Base-by-base conservation (phyloP, 2,888 invertebrate species). In the Sepioteuthis lessoniana region DNA sequence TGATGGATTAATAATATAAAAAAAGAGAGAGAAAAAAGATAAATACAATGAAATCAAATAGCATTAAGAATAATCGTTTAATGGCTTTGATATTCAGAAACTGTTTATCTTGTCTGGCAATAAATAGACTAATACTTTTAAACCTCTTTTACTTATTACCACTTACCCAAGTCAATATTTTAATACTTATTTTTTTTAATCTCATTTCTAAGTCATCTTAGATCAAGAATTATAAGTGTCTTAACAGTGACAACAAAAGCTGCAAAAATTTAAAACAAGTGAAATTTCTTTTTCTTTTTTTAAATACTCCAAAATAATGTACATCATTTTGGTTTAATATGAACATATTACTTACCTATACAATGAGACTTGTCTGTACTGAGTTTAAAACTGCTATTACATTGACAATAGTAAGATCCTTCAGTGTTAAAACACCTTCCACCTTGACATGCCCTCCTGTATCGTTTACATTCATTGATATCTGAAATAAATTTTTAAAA, bases 401-500 rank as follows among this genome's bases (percentile, higher is more conserved):
- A 94, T 7, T 25, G 25, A n/a, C 94, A 94, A 42, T 35, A 25
- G 76, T 42, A 94, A 60, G 91, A 92, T 13, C 94, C 94, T 7
- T 35, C n/a, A 16, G 94, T 93, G 76, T 94, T 94, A 35, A 28
- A 38, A 94, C 94, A 94, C 4, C 37, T 38, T 19, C 94, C 94
- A 42, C 93, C 94, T 93, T 93, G 46, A 93, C 13, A 93, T n/a
- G 93, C 93, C 25, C 5, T 42, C 91, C n/a, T 94, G 35, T 46
- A 91, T 38, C 55, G 76, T 90, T 93, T 21, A 93, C 94, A 94
- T 60, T 94, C 94, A 90, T 94, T 60, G 28, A 94, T 76, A 93
- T 94, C 94, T 94, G 50, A 31, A 94, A 93, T 5, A 55, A 7
- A 37, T 91, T 35, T 21, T 55, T 55, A 55, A 21, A 55, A 21